Evolutionary conservation across 2,797 vertebrate genomes (phyloP), one percentile per base, ranked within the genome.

Genomic region (Sebastes diaconus): DNA sequence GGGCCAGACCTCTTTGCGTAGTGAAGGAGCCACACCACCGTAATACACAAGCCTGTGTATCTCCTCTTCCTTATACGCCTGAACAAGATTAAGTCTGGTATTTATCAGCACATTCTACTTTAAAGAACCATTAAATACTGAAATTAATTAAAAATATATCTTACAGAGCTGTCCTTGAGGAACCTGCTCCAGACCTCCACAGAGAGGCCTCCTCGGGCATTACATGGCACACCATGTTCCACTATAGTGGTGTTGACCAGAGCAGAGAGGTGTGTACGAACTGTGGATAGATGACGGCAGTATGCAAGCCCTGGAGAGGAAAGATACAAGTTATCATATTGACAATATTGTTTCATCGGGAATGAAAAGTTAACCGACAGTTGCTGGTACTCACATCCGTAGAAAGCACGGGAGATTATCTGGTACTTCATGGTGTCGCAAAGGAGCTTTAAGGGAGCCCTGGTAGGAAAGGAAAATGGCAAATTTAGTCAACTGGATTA

Each of bases 371-470:
- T 3, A 68, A 36, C 27, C 3, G 6, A 11, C 5, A 54, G 29
- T 3, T 14, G 22, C 60, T 72, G 59, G 18, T 42, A 90, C 98
- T 93, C 94, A 99, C 99, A 99, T 92, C 99, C 99, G 9, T 99
- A 99, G 94, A 99, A 99, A 11, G 99, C 99, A 54, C 99, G 95
- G 79, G 99, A 99, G 84, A 99, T 98, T 76, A 99, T 99, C 94
- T 99, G 98, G 94, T 99, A 99, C 95, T 99, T 99, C 99, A 99
- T 99, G 61, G 98, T 99, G 95, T 99, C 99, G 76, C 99, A 99
- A 50, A 99, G 97, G 54, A 99, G 96, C 93, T 98, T 99, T 91
- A 99, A 89, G 0, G 98, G 98, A 50, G 98, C 97, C 93, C 99
- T 99, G 94, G 25, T 69, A 32, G 65, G 46, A 72, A 70, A 16